Conservation (phyloP, 2,113 vertebrate genomes). For the Hymenochirus boettgeri region DNA sequence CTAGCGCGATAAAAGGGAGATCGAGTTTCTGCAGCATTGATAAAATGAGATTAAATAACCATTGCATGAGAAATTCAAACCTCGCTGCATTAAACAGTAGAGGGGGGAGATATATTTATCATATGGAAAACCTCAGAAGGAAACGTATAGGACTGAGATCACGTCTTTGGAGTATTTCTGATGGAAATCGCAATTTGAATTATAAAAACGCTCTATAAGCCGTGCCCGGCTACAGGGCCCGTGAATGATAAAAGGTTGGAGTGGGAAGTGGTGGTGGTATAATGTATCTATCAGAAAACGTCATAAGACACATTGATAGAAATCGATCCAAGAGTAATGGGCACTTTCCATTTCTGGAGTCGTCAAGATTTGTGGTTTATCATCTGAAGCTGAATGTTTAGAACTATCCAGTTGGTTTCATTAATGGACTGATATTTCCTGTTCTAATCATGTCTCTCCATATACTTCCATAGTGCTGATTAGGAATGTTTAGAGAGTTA, state of each 20-base stretch:
- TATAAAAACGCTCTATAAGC: background rate
- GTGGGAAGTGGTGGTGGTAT: background rate
- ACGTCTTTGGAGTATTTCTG: background rate
- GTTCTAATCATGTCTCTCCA: too few species aligned
- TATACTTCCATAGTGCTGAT: too few species aligned
- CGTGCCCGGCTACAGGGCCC: too few species aligned
- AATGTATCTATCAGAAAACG: background rate
- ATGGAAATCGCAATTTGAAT: background rate
- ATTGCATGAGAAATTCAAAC: constrained; percentile 26
- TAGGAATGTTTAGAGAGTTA: too few species aligned
- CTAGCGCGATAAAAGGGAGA: constrained; percentile 12
- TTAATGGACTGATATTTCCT: too few species aligned
- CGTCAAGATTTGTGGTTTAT: too few species aligned
- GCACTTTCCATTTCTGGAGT: too few species aligned
- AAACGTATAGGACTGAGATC: background rate
- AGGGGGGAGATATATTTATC: constrained; percentile 15
- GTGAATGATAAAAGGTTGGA: too few species aligned
- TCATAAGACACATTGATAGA: too few species aligned
- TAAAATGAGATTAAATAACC: constrained; percentile 36
- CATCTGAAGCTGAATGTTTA: too few species aligned
- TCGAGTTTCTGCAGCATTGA: constrained; percentile 34
- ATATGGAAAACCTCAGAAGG: constrained; percentile 4
- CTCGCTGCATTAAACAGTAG: constrained; percentile 3
- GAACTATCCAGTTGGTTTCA: too few species aligned
- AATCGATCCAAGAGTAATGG: too few species aligned